Evolutionary conservation across 1,140 invertebrate species (phyloP).

Genomic region (Lepidurus apus): DNA sequence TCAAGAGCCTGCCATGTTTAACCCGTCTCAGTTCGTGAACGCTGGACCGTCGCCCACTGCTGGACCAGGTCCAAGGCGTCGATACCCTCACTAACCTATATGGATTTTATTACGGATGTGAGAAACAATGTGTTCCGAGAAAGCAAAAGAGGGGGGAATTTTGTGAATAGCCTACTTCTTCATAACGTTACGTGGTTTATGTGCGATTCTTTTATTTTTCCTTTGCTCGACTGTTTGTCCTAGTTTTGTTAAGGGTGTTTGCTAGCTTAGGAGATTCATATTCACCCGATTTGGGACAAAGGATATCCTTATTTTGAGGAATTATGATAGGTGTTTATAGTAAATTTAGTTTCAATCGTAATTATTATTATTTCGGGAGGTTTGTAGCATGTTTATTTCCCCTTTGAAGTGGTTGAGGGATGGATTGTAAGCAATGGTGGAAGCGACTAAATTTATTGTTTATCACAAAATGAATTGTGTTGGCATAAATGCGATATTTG

Average conservation of each 20-base stretch:
- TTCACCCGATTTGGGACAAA: not conserved
- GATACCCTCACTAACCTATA: slow-evolving; percentile 30
- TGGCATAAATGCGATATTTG: no score
- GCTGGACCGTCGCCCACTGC: slow-evolving; percentile 8
- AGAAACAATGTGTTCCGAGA: not conserved
- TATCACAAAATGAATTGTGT: not conserved
- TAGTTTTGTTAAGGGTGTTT: not conserved
- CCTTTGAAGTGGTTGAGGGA: slow-evolving; percentile 1
- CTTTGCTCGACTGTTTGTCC: not conserved
- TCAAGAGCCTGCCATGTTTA: slow-evolving; percentile 42
- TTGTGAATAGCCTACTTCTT: not conserved
- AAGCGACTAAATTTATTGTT: not conserved
- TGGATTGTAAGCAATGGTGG: slow-evolving; percentile 9
- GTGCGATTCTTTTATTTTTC: not conserved
- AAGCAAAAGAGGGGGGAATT: not conserved
- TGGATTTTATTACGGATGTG: slow-evolving; percentile 1
- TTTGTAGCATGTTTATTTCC: not conserved
- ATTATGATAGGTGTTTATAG: slow-evolving; percentile 5
- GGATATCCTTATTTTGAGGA: not conserved
- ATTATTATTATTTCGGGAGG: slow-evolving; percentile 17
- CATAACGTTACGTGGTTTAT: not conserved
- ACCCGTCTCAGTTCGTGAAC: slow-evolving; percentile 42
- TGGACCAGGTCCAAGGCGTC: slow-evolving; percentile 27
- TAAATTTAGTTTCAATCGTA: not conserved
- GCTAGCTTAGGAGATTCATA: not conserved